phyloP scores from a whole-genome alignment of 2,888 invertebrate genomes.

The Cryptocheilus praepositus region DNA sequence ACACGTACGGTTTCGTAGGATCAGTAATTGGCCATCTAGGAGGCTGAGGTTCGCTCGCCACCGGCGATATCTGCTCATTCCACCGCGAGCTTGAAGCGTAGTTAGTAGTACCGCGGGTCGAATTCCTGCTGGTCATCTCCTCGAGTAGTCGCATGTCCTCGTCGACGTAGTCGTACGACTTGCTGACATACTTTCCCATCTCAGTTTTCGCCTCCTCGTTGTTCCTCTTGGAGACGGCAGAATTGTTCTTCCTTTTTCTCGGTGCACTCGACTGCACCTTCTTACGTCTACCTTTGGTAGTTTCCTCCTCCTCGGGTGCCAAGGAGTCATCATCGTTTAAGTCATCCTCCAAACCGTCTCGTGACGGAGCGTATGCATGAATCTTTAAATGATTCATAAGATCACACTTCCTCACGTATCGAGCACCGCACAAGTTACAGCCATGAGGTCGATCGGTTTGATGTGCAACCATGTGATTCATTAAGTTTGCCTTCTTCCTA shows the following conservation, averaged over 20 bases:
- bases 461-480: constrained; percentile 92
- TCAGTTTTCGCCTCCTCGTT: constrained; percentile 54
- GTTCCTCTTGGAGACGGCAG: constrained; percentile 53
- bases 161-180: constrained; percentile 75
- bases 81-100: constrained; percentile 76
- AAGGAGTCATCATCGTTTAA: constrained; percentile 74
- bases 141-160: constrained; percentile 76
- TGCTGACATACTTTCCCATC: constrained; percentile 58
- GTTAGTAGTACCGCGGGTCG: constrained; percentile 64
- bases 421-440: constrained; percentile 88
- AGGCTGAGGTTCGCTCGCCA: constrained; percentile 49
- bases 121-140: constrained; percentile 72
- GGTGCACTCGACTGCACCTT: constrained; percentile 71
- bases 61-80: constrained; percentile 61
- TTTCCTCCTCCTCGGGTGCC: constrained; percentile 64
- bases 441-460: constrained; percentile 89
- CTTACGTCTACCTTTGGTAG: constrained; percentile 68
- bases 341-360: constrained; percentile 77
- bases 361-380: constrained; percentile 86
- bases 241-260: constrained; percentile 70
- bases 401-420: constrained; percentile 87
- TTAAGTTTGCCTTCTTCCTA: constrained; percentile 87
- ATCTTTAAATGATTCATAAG: constrained; percentile 89
- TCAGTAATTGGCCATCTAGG: constrained; percentile 80
- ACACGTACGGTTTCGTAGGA: constrained; percentile 87